These are phyloP conservation scores for Palythoa caribaeorum DNA, from an alignment of 92 coral and sea anemone species.

Conservation along the genomic window DNA sequence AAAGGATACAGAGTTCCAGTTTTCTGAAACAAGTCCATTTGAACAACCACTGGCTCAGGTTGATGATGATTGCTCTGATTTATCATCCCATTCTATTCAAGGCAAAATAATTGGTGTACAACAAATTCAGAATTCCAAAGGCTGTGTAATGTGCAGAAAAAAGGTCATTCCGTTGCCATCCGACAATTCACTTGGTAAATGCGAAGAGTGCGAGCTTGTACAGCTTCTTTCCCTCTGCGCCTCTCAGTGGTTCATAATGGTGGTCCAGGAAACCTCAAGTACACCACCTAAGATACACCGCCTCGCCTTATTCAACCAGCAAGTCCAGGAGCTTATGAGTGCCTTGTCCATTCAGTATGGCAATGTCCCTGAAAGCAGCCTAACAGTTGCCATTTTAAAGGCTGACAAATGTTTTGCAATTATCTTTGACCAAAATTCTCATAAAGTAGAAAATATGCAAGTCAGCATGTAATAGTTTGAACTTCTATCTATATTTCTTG, in stretches of 20 bases:
- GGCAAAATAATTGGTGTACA: too few species aligned
- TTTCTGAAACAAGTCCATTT: constrained; percentile 50
- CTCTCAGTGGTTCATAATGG: too few species aligned
- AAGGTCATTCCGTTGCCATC: constrained; percentile 52
- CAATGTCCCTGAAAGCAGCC: too few species aligned
- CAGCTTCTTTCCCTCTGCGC: too few species aligned
- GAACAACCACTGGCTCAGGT: background rate
- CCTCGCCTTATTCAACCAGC: too few species aligned
- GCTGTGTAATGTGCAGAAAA: constrained; percentile 58
- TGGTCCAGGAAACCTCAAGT: too few species aligned
- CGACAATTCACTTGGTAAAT: constrained; percentile 1
- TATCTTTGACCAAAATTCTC: constrained; percentile 40
- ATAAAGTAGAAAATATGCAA: constrained; percentile 32
- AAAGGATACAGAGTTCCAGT: too few species aligned
- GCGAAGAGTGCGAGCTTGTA: too few species aligned
- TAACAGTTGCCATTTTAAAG: background rate
- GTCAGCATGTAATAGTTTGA: constrained; percentile 37
- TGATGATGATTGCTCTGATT: background rate
- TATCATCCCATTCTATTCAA: constrained; percentile 22
- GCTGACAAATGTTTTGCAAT: constrained; percentile 30
- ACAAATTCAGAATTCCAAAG: background rate
- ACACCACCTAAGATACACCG: too few species aligned
- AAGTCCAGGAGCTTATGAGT: too few species aligned
- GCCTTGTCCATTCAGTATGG: too few species aligned
- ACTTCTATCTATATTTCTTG: background rate